These are phyloP conservation scores for Potorous gilbertii DNA, from an alignment of 2,797 vertebrate species.

Conservation along the genomic window DNA sequence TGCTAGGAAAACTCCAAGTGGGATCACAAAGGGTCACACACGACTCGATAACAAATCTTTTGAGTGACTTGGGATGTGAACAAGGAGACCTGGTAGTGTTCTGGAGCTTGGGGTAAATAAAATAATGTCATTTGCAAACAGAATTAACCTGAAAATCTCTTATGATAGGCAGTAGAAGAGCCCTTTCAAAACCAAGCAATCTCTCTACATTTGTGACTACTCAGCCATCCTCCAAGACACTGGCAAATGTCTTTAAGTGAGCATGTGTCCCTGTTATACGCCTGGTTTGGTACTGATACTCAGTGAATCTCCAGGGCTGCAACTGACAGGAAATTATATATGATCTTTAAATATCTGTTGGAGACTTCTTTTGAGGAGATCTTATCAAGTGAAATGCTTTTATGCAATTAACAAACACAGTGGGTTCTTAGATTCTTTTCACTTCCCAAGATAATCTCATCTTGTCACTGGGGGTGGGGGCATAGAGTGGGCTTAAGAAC, in stretches of 20 bases:
- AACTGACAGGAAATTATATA: background rate
- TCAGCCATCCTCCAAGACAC: background rate
- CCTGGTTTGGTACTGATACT: background rate
- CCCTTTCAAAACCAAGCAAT: background rate
- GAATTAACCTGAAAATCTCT: background rate
- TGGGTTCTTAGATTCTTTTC: background rate
- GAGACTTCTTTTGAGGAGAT: background rate
- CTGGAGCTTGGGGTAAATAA: background rate
- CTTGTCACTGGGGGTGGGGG: background rate
- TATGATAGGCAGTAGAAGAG: background rate
- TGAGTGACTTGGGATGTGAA: background rate
- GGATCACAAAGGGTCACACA: background rate
- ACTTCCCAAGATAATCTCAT: background rate
- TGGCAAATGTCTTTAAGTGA: background rate
- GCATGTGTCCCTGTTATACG: background rate
- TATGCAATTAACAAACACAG: background rate
- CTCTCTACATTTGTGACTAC: background rate
- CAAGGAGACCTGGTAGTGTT: background rate
- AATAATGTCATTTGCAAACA: background rate
- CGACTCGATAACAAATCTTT: background rate
- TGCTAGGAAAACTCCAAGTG: background rate
- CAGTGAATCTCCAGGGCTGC: background rate
- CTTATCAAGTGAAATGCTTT: background rate
- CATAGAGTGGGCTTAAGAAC: background rate
- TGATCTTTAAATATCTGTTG: constrained; percentile 1